A percentile compares a stretch with the other conserved stretches of the same genome.
Evolutionary conservation across 2,797 vertebrate species (phyloP).

Genomic region (Poeciliopsis turneri): DNA sequence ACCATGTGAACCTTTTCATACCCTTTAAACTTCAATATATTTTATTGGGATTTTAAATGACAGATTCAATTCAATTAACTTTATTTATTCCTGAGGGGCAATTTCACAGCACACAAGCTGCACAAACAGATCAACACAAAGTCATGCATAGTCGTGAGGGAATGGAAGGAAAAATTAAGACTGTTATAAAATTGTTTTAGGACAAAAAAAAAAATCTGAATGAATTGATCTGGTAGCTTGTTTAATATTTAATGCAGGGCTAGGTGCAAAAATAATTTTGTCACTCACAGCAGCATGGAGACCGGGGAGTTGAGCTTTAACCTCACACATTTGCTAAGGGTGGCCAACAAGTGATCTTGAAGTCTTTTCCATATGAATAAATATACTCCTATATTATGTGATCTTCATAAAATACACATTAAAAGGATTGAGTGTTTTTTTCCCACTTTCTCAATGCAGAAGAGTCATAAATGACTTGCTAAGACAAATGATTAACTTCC

Average conservation of each 20-base stretch:
- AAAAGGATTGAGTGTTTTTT: no score
- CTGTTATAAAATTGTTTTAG: neutral
- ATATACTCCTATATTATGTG: no score
- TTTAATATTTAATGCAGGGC: neutral
- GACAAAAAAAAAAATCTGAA: neutral
- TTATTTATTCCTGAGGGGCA: no score
- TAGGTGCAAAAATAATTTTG: neutral
- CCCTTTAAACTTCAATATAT: neutral
- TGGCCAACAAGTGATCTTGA: no score
- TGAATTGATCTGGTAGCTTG: neutral
- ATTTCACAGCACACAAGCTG: no score
- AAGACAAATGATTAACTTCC: no score
- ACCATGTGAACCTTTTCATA: neutral
- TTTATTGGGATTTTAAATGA: neutral
- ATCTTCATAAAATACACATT: no score
- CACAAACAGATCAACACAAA: neutral
- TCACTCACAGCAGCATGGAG: neutral
- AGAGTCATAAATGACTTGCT: no score
- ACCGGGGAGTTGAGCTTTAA: neutral
- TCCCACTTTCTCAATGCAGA: no score
- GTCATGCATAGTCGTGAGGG: neutral
- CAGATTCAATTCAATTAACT: no score
- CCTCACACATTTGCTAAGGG: neutral
- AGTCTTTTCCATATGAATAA: no score
- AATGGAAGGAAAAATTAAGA: neutral